Conservation (phyloP, 2,797 vertebrate species). For the Hirundo rustica region DNA sequence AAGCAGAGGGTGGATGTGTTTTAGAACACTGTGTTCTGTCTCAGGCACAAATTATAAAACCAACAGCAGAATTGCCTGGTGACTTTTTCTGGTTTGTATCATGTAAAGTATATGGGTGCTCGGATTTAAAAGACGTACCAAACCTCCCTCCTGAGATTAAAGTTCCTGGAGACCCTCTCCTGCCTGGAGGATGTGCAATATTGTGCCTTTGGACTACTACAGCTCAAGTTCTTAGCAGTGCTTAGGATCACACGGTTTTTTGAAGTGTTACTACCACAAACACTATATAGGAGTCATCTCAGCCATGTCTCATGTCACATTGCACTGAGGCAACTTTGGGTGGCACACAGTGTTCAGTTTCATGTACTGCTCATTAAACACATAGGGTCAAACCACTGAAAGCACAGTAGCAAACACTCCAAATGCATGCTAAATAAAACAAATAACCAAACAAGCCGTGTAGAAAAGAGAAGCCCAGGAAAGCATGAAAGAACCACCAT, state of each 20-base stretch:
- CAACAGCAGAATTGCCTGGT: fast-evolving
- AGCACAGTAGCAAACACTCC: not conserved
- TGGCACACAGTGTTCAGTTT: not conserved
- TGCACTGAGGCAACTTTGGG: not conserved
- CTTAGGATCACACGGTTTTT: not conserved
- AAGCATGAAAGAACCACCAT: not conserved
- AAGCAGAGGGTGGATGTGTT: not conserved
- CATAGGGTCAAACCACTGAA: not conserved
- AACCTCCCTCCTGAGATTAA: not conserved
- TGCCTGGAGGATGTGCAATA: not conserved
- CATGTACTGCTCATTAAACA: not conserved
- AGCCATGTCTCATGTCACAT: not conserved
- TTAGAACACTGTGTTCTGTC: not conserved
- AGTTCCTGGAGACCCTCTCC: not conserved
- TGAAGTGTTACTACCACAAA: not conserved
- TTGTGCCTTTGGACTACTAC: not conserved
- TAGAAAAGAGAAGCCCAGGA: not conserved
- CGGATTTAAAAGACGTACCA: not conserved
- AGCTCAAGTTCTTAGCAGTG: not conserved
- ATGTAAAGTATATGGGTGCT: fast-evolving
- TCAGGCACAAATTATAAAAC: not conserved
- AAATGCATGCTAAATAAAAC: not conserved
- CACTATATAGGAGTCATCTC: fast-evolving
- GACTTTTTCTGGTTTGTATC: not conserved
- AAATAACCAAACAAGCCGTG: not conserved